These are phyloP conservation scores for Montipora capitata DNA, from an alignment of 92 coral and sea anemone species.

Conservation along the genomic window DNA sequence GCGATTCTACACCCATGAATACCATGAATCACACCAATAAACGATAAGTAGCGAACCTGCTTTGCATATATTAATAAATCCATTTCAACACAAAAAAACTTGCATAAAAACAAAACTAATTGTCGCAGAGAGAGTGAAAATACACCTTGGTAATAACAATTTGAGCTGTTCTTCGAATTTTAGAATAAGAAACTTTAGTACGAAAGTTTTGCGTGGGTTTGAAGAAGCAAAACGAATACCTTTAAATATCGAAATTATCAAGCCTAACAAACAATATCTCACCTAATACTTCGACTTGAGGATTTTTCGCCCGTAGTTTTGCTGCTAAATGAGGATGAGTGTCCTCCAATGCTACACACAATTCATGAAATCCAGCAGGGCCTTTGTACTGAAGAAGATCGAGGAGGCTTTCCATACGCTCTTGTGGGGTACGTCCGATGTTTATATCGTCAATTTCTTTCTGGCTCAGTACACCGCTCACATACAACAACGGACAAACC, in stretches of 20 bases:
- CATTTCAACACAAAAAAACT: conserved; percentile 52
- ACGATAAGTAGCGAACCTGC: conserved; percentile 26
- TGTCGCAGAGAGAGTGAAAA: conserved; percentile 41
- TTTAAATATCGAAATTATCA: too few species aligned
- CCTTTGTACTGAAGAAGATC: conserved; percentile 94
- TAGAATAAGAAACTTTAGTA: too few species aligned
- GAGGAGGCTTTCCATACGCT: conserved; percentile 84
- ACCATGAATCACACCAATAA: conserved; percentile 57
- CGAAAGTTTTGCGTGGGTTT: neutral
- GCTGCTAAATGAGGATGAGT: conserved; percentile 83
- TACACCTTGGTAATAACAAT: conserved; percentile 9
- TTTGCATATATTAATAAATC: conserved; percentile 62
- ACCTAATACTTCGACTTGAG: conserved; percentile 83
- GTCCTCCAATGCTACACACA: conserved; percentile 85
- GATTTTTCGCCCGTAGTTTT: conserved; percentile 71
- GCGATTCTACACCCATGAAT: conserved; percentile 43
- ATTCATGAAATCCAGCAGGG: conserved; percentile 85
- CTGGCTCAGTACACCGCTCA: conserved; percentile 75
- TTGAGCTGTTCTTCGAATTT: neutral
- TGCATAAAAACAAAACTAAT: conserved; percentile 85
- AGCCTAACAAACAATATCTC: conserved; percentile 3
- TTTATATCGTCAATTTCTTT: conserved; percentile 87
- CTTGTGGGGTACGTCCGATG: conserved; percentile 82
- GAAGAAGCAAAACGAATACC: neutral
- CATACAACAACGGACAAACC: conserved; percentile 79